Evolutionary conservation across 2,888 invertebrate species (phyloP), one percentile per base, ranked within the genome.

Genomic region (Epinotia nisella): DNA sequence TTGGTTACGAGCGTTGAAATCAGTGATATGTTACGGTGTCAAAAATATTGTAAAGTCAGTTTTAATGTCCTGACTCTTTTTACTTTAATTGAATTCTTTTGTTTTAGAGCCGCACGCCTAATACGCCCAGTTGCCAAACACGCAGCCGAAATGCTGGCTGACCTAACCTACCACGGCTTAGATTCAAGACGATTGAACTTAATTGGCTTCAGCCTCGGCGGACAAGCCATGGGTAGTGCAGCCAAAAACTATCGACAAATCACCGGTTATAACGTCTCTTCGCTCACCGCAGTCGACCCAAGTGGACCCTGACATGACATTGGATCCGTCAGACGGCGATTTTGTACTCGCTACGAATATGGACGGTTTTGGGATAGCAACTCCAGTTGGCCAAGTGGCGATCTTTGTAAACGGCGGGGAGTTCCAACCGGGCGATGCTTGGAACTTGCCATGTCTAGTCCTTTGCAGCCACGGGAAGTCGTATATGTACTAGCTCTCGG

Each of bases 371-470:
- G 91, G 91, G 0, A 89, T 88, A 86, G 89, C 90, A 0, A 86
- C 88, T 0, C 90, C 91, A 0, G 77, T 89, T 0, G 91, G 90
- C 1, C 91, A 92, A 76, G 83, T 89, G 0, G 88, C 89, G 68
- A 88, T 87, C 72, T 92, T 90, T 71, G 87, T 91, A 3, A 92
- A 92, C 39, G 91, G 91, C 0, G 91, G 91, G 0, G 70, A 76
- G 21, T 76, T 62, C 58, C 85, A 85, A 66, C 81, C 83, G 0
- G 83, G 82, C 0, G 81, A 82, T 17, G 0, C 82, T 4, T 35
- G 76, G 15, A 80, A 79, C 79, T 53, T 76, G 3, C 76, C 78
- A 0, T 84, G 84, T 41, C 76, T 72, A n/a, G 60, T 77, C 2
- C 1, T 83, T 0, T 84, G 84, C 55, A 83, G 83, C 51, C 85